phyloP scores from a whole-genome alignment of 2,888 invertebrate genomes.

The Heliconius cydno region DNA sequence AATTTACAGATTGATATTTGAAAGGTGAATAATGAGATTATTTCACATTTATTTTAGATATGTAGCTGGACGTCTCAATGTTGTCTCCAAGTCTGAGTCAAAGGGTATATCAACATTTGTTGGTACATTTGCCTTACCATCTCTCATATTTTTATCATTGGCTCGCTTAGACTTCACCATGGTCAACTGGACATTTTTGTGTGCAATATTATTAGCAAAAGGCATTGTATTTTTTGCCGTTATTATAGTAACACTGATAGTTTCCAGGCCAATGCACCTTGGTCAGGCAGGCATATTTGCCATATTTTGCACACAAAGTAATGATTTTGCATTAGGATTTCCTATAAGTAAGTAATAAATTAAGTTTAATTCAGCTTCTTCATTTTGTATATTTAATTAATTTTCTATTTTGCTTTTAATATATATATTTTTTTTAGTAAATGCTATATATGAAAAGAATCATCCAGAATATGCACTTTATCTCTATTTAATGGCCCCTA shows the following conservation, averaged over 20 bases:
- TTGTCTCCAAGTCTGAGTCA: constrained; percentile 92
- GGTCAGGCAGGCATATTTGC: constrained; percentile 95
- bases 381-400: neutral
- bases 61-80: constrained; percentile 91
- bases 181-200: constrained; percentile 96
- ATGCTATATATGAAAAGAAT: constrained; percentile 91
- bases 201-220: constrained; percentile 93
- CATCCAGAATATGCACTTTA: constrained; percentile 96
- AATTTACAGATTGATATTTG: neutral
- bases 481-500: constrained; percentile 96
- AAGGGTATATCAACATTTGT: constrained; percentile 96
- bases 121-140: constrained; percentile 95
- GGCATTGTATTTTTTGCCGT: constrained; percentile 92
- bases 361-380: neutral
- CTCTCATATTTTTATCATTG: constrained; percentile 94
- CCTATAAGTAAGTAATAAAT: constrained; percentile 89
- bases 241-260: constrained; percentile 88
- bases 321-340: constrained; percentile 98
- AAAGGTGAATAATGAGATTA: neutral
- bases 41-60: constrained; percentile 83
- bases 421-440: constrained; percentile 80
- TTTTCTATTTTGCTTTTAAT: neutral
- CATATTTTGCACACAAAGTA: constrained; percentile 98
- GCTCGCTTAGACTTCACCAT: constrained; percentile 91
- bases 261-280: constrained; percentile 91